Percentiles rank a stretch among this genome's conserved stretches.
These are phyloP conservation scores for Chymomyza fuscimana DNA, from an alignment of 2,888 invertebrate species.

Conservation along the genomic window DNA sequence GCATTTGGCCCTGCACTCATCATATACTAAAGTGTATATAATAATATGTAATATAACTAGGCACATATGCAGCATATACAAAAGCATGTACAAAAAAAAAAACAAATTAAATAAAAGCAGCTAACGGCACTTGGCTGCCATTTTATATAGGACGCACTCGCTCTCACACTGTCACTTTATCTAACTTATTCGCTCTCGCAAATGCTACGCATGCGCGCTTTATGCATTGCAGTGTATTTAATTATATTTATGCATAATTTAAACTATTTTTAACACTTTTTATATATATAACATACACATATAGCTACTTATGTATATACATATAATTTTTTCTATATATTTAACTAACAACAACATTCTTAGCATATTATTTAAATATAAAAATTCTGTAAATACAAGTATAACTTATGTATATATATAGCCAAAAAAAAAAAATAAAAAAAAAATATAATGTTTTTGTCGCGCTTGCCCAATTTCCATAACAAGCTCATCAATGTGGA, in stretches of 20 bases:
- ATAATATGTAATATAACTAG: background rate
- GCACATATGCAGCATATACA: slow-evolving; percentile 20
- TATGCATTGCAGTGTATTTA: background rate
- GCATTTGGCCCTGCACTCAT: background rate
- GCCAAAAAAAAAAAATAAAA: background rate
- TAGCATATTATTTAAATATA: too few relatives aligned
- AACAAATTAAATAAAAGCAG: too few relatives aligned
- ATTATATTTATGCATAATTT: background rate
- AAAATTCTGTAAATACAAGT: background rate
- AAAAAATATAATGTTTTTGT: background rate
- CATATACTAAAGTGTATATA: too few relatives aligned
- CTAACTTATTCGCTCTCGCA: slow-evolving; percentile 41
- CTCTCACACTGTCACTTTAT: background rate
- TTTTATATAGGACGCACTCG: slow-evolving; percentile 16
- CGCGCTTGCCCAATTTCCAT: slow-evolving; percentile 9
- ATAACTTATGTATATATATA: background rate
- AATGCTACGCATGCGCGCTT: slow-evolving; percentile 12
- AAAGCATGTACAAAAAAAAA: slow-evolving; percentile 44
- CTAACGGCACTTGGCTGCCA: slow-evolving; percentile 30
- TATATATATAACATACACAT: background rate
- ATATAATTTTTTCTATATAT: background rate
- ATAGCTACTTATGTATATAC: background rate
- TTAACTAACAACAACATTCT: background rate
- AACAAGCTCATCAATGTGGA: background rate
- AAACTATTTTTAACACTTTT: background rate